Evolutionary conservation across 2,888 invertebrate genomes (phyloP), one percentile per base, ranked within the genome.

Genomic region (Scaptomyza reducta): DNA sequence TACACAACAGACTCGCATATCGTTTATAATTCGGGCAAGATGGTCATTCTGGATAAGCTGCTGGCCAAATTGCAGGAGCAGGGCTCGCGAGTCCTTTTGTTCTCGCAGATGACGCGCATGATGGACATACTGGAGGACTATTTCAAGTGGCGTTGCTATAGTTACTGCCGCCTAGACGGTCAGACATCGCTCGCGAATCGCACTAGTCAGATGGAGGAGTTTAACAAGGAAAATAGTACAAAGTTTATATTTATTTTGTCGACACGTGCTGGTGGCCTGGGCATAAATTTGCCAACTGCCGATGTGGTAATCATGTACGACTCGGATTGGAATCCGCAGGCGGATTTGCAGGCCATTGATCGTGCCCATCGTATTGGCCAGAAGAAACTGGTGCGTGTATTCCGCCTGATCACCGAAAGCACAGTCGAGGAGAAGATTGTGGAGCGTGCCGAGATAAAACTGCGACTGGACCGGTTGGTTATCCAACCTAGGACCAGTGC

Each of bases 281-380:
- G 99, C 86, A 99, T 99, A 87, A 99, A 99, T 93, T 94, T 99
- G 88, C 98, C 98, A 0, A 97, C 99, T 0, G 99, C 99, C 0
- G 99, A 99, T 91, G 97, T 98, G 14, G 99, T 99, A 63, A 96
- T 99, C 74, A 95, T 99, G 50, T 99, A 96, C 89, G 99, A 99
- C 91, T 99, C 98, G 0, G 99, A 99, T 92, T 99, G 99, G 99
- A 99, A 99, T 93, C 99, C 99, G 0, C 99, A 99, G 91, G 98
- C 98, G 95, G 98, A 98, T 92, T 92, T 98, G 67, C 98, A 98
- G 70, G 90, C 98, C 61, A 98, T 98, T 97, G 99, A 99, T 93
- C 94, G 99, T 86, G 99, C 99, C 10, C 99, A 99, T 95, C 96
- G 99, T 91, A 99, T 99, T 89, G 99, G 99, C 1, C 99, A 99